phyloP scores from a whole-genome alignment of 2,797 vertebrate species.

The Carapus acus region DNA sequence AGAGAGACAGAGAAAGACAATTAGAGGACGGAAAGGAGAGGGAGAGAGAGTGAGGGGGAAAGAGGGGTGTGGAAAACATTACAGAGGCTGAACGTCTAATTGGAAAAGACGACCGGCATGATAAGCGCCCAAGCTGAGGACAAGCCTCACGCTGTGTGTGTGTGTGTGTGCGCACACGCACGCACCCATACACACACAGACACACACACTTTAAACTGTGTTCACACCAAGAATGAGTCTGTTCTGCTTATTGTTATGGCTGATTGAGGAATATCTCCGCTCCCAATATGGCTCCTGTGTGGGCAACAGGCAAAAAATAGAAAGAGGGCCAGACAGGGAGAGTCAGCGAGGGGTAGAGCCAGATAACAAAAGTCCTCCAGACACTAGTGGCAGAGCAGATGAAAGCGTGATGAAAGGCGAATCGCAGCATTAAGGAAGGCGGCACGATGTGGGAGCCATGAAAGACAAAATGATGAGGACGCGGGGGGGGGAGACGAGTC shows the following conservation, averaged over 20 bases:
- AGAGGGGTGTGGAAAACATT: constrained; percentile 55
- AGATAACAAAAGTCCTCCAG: constrained; percentile 34
- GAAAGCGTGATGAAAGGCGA: constrained; percentile 20
- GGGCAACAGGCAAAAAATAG: not conserved
- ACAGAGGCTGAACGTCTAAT: constrained; percentile 51
- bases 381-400: constrained; percentile 31
- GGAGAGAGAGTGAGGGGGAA: constrained; percentile 26
- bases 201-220: constrained; percentile 12
- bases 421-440: constrained; percentile 48
- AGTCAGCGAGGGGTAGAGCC: constrained; percentile 15
- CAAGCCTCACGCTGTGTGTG: constrained; percentile 16
- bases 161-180: constrained; percentile 16
- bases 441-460: constrained; percentile 32
- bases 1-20: constrained; percentile 24
- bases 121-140: constrained; percentile 38
- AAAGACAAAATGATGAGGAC: constrained; percentile 32
- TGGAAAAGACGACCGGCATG: constrained; percentile 53
- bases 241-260: constrained; percentile 34
- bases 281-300: constrained; percentile 22
- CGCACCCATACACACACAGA: constrained; percentile 13
- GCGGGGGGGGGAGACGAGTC: constrained; percentile 35
- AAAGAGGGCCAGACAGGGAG: not conserved
- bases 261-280: constrained; percentile 45
- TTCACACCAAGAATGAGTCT: constrained; percentile 3
- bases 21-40: constrained; percentile 22